These are phyloP conservation scores for Diorhabda sublineata DNA, from an alignment of 1,140 invertebrate genomes.

Conservation along the genomic window DNA sequence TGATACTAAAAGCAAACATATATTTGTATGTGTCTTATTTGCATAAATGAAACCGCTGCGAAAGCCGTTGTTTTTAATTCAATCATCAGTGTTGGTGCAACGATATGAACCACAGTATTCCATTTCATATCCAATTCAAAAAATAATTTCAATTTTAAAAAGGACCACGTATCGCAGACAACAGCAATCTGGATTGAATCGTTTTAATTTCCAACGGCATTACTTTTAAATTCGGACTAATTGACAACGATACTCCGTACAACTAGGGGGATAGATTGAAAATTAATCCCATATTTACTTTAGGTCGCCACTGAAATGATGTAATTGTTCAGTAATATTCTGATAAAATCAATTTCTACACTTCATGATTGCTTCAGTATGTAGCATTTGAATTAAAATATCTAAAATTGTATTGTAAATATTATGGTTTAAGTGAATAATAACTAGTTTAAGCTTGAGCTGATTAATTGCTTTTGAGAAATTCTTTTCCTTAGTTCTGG, in stretches of 20 bases:
- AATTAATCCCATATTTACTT: neutral
- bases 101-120: neutral
- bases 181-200: conserved; percentile 1
- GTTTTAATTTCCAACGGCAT: neutral
- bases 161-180: conserved; percentile 1
- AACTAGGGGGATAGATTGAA: conserved; percentile 2
- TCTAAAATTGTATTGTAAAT: too few species aligned
- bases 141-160: conserved; percentile 3
- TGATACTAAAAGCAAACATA: too few species aligned
- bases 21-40: too few species aligned
- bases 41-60: too few species aligned
- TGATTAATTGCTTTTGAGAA: too few species aligned
- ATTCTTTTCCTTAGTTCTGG: too few species aligned
- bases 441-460: too few species aligned
- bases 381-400: too few species aligned
- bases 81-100: neutral
- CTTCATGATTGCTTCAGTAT: too few species aligned
- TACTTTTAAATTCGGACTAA: conserved; percentile 3
- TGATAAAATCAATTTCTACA: too few species aligned
- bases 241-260: neutral
- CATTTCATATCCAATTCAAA: conserved; percentile 2
- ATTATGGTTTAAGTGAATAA: too few species aligned
- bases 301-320: neutral
- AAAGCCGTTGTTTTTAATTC: neutral
- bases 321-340: too few species aligned